A percentile compares a stretch with the other conserved stretches of the same genome.
These are phyloP conservation scores for Takifugu rubripes DNA, from an alignment of 2,797 vertebrate genomes.

Conservation along the genomic window DNA sequence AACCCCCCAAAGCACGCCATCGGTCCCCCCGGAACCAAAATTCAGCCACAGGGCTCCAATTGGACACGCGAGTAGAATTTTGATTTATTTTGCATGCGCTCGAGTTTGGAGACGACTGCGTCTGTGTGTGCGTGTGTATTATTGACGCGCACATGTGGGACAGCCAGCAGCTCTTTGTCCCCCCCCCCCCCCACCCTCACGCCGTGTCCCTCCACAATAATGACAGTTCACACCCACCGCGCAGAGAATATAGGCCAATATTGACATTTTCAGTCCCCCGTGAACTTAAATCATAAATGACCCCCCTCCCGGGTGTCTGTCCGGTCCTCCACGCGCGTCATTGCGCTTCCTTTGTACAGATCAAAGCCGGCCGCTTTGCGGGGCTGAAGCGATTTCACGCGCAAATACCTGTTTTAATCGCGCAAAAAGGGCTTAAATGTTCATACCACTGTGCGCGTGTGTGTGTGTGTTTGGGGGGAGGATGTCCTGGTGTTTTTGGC, in stretches of 20 bases:
- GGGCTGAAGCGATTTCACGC: background rate
- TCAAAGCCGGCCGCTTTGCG: background rate
- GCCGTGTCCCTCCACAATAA: background rate
- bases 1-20: background rate
- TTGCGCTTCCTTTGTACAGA: constrained; percentile 27
- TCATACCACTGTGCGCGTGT: too few species aligned
- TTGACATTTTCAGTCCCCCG: constrained; percentile 25
- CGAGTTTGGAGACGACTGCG: background rate
- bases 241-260: constrained; percentile 37
- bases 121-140: constrained; percentile 35
- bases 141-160: constrained; percentile 68
- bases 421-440: background rate
- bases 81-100: background rate
- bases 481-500: background rate
- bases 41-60: background rate
- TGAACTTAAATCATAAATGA: constrained; percentile 35
- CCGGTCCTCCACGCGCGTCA: background rate
- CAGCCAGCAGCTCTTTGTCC: constrained; percentile 65
- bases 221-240: constrained; percentile 25
- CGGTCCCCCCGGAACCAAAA: background rate
- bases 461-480: background rate
- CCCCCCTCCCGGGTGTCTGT: background rate
- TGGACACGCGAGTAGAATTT: background rate
- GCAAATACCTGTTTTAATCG: background rate
- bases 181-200: background rate